Base-by-base conservation (phyloP, 1,140 invertebrate species). In the Caenorhabditis tropicalis region DNA sequence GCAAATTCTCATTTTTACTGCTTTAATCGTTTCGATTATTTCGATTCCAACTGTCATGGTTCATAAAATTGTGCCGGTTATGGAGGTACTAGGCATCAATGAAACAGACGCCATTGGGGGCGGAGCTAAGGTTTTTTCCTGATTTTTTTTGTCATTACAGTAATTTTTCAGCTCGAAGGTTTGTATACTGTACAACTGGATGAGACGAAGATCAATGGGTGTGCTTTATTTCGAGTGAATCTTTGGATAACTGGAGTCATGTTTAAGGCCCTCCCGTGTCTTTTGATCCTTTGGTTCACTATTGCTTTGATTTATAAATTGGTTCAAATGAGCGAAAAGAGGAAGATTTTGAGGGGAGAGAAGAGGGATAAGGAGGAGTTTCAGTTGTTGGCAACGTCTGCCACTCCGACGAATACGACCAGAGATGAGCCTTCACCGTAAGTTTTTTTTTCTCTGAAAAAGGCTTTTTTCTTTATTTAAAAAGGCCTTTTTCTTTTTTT, bases 191-290 rank as follows among this genome's bases (percentile, higher is more conserved):
- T 87, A 16, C 33, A 82, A 56, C 39, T 87, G 1, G 81, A 86
- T 29, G 81, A 82, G 29, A 70, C 82, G 16, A 81, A 70, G 10
- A 82, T 83, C 24, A 82, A 86, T 19, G 84, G 81, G 12, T 87
- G 86, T 56, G 49, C 81, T 12, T 58, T 87, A 6, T 87, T 87
- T 49, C 39, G 82, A 24, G 51, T 81, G 16, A 86, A 87, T 51
- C 53, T 87, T 6, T 87, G 86, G 86, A 82, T 87, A 15, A 87
- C 86, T 10, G 86, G 86, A 31, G 84, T 87, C 31, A 70, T 81
- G 31, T 87, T 87, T 70, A 87, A 87, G 85, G 86, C 79, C 27
- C 36, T 87, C 1, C 86, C 86, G 7, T 87, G 86, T 46, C 39
- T 80, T 33, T 43, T 87, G 21, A 74, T 87, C 36, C 84, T 87